A percentile compares a stretch with the other conserved stretches of the same genome.
Evolutionary conservation across 1,140 invertebrate species (phyloP).

Genomic region (Augochlora pura): DNA sequence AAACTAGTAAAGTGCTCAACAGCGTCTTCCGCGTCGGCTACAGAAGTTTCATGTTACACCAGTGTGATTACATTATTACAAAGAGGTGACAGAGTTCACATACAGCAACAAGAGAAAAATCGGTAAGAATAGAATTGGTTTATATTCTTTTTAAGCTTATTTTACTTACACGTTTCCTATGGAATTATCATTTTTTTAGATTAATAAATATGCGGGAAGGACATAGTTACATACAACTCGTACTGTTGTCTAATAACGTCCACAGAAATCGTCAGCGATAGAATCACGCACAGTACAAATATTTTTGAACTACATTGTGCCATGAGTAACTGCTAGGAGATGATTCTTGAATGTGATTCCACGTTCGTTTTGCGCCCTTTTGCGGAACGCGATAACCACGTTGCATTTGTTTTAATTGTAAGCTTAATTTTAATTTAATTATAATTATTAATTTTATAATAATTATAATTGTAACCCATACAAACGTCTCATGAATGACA

Average conservation of each 20-base stretch:
- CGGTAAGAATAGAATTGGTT: conserved; percentile 59
- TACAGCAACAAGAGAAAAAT: conserved; percentile 71
- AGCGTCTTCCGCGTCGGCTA: conserved; percentile 59
- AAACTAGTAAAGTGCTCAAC: conserved; percentile 72
- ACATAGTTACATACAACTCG: conserved; percentile 73
- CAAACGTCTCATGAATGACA: not conserved
- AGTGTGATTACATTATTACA: conserved; percentile 66
- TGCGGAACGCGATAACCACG: not conserved
- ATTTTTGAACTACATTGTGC: not conserved
- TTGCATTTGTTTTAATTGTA: conserved; percentile 14
- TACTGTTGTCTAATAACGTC: conserved; percentile 65
- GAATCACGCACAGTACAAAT: not conserved
- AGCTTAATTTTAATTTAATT: not conserved
- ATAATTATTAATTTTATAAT: too few species aligned
- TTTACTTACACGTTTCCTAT: not conserved
- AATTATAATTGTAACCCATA: not conserved
- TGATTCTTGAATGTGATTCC: not conserved
- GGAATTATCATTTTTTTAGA: conserved; percentile 64
- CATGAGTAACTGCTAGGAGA: conserved; percentile 1
- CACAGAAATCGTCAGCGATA: conserved; percentile 25
- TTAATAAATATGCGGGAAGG: conserved; percentile 74
- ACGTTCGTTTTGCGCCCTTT: not conserved
- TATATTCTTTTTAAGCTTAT: too few species aligned
- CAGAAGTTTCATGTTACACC: conserved; percentile 73
- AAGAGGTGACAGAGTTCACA: conserved; percentile 70